Evolutionary conservation across 2,113 vertebrate species (phyloP).

Genomic region (Clarias batrachus): DNA sequence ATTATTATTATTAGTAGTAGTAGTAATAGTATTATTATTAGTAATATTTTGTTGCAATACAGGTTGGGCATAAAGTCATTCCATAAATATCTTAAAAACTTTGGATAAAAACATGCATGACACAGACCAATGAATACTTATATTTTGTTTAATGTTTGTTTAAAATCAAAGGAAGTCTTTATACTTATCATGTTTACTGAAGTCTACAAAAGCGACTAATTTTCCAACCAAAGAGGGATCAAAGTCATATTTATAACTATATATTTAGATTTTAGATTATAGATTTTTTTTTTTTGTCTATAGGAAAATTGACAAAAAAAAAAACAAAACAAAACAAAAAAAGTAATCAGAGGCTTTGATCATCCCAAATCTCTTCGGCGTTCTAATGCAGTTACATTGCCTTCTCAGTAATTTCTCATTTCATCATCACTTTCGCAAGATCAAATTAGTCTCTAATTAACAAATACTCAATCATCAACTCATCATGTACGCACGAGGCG

Average conservation of each 20-base stretch:
- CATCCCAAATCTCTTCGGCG: background rate
- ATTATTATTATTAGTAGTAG: no score
- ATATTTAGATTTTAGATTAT: background rate
- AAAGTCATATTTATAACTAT: background rate
- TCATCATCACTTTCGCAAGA: conserved; percentile 44
- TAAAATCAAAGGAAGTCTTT: no score
- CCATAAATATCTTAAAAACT: no score
- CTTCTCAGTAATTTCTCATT: conserved; percentile 20
- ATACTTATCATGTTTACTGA: no score
- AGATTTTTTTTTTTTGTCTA: background rate
- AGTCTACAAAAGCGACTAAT: background rate
- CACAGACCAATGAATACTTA: no score
- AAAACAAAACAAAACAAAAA: background rate
- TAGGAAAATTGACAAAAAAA: no score
- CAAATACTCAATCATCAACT: conserved; percentile 51
- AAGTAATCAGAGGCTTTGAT: conserved; percentile 1
- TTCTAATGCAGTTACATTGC: conserved; percentile 12
- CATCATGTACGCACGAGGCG: conserved; percentile 28
- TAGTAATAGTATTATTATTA: no score
- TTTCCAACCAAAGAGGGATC: background rate
- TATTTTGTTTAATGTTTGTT: no score
- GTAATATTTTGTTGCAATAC: no score
- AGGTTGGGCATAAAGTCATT: no score
- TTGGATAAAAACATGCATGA: no score
- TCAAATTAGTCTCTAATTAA: conserved; percentile 56